These are phyloP conservation scores for Helogale parvula DNA, from an alignment of 2,113 vertebrate species.

Conservation along the genomic window DNA sequence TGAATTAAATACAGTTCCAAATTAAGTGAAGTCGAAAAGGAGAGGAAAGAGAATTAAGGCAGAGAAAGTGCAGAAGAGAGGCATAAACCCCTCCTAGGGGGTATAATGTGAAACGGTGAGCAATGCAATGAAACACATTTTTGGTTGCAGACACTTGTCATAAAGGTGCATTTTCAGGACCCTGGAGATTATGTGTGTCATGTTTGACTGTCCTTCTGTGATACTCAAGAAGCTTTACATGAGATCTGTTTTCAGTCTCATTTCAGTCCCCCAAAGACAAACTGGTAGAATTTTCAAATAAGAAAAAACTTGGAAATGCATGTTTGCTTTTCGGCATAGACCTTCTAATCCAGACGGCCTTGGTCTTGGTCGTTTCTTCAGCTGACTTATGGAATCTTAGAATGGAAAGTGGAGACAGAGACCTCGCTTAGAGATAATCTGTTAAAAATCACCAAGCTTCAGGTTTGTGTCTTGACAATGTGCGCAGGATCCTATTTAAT, in stretches of 20 bases:
- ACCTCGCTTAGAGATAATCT: slow-evolving; percentile 41
- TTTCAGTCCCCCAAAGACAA: not conserved
- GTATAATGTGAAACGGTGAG: not conserved
- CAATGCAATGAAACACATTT: not conserved
- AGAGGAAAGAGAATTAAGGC: not conserved
- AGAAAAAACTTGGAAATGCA: not conserved
- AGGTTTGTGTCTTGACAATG: not conserved
- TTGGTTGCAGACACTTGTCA: not conserved
- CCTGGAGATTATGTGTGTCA: not conserved
- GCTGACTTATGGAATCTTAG: slow-evolving; percentile 22
- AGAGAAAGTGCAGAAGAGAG: not conserved
- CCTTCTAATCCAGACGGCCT: not conserved
- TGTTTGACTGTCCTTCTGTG: not conserved
- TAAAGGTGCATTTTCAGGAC: not conserved
- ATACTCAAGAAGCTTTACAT: not conserved
- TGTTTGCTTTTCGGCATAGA: slow-evolving; percentile 25
- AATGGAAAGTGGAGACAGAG: not conserved
- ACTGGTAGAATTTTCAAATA: slow-evolving; percentile 10
- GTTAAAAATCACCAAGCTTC: slow-evolving; percentile 42
- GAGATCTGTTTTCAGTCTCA: not conserved
- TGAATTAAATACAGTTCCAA: not conserved
- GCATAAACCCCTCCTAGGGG: not conserved
- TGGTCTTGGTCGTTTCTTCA: not conserved
- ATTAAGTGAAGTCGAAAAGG: not conserved
- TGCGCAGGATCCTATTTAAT: slow-evolving; percentile 8